Evolutionary conservation across 2,797 vertebrate genomes (phyloP).

Genomic region (Mico argentatus): DNA sequence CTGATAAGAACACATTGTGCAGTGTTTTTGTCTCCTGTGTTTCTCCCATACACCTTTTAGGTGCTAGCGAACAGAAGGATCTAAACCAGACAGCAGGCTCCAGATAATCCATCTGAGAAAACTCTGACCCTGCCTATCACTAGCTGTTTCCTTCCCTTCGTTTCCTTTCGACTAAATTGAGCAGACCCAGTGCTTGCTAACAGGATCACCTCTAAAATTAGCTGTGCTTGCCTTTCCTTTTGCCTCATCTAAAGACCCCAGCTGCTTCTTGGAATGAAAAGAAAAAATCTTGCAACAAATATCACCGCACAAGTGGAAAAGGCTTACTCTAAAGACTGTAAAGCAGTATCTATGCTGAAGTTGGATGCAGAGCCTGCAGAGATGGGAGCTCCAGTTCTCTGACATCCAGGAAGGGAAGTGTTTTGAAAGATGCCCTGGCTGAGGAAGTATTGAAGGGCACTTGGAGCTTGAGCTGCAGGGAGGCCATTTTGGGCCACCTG

Average conservation of each 20-base stretch:
- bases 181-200: neutral
- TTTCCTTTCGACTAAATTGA: constrained; percentile 16
- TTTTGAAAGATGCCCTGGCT: neutral
- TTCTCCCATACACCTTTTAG: neutral
- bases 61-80: neutral
- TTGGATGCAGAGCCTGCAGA: neutral
- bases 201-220: neutral
- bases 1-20: neutral
- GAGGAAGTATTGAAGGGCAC: neutral
- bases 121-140: neutral
- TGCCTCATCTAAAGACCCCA: neutral
- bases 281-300: neutral
- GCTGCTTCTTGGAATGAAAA: neutral
- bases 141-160: neutral
- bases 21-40: neutral
- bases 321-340: neutral
- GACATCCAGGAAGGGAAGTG: neutral
- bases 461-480: neutral
- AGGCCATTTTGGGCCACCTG: neutral
- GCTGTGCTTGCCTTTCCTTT: neutral
- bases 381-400: neutral
- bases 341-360: neutral
- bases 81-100: neutral
- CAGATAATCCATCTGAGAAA: neutral
- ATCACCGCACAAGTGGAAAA: neutral